Percentiles rank a stretch among this genome's conserved stretches.
Conservation (phyloP, 2,888 invertebrate species). For the Leucozona laternaria region DNA sequence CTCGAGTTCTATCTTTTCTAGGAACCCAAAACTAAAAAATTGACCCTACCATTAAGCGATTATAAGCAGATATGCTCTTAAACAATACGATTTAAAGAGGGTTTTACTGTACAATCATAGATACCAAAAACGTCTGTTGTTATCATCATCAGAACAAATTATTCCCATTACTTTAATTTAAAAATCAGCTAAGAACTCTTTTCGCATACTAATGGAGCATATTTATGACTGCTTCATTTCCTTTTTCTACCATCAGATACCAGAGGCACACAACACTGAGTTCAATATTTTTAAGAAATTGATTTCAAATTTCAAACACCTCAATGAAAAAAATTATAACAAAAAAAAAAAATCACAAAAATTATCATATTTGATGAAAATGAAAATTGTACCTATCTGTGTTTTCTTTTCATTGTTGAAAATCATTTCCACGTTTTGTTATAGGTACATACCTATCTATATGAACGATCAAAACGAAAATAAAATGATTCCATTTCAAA, state of each 20-base stretch:
- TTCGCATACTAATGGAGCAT: conserved; percentile 1
- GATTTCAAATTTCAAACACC: neutral
- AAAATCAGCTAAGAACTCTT: conserved; percentile 7
- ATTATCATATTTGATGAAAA: conserved; percentile 58
- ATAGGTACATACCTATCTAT: neutral
- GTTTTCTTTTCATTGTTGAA: conserved; percentile 25
- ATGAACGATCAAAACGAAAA: neutral
- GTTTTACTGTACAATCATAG: no score
- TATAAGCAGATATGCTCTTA: no score
- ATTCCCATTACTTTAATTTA: neutral
- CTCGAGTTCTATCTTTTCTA: no score
- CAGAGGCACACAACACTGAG: no score
- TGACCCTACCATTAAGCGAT: no score
- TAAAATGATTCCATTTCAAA: conserved; percentile 26
- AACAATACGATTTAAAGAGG: no score
- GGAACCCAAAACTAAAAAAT: no score
- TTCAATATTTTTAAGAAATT: neutral
- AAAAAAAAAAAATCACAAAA: neutral
- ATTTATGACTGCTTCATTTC: neutral
- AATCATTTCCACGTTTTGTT: conserved; percentile 11
- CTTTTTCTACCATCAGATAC: neutral
- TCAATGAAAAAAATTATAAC: neutral
- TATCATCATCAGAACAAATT: neutral
- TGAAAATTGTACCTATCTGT: conserved; percentile 10
- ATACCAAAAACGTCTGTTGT: neutral